Conservation (phyloP, 2,888 invertebrate species). For the Oxycera nigricornis region DNA sequence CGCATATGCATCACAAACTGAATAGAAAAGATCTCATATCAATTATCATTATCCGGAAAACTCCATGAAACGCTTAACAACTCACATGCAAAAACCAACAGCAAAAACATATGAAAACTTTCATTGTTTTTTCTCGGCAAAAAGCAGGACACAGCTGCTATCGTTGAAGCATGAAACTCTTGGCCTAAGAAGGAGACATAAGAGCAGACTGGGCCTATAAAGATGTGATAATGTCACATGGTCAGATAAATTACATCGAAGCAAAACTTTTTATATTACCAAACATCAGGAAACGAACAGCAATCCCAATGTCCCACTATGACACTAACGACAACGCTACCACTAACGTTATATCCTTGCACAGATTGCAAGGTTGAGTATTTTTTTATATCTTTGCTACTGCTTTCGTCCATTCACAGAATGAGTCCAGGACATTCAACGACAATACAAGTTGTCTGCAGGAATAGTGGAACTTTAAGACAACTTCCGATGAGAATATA, state of each 20-base stretch:
- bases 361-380: conserved; percentile 32
- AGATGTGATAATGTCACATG: conserved; percentile 48
- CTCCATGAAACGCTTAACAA: not conserved
- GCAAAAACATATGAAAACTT: conserved; percentile 6
- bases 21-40: no score
- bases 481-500: not conserved
- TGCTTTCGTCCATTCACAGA: not conserved
- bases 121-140: conserved; percentile 42
- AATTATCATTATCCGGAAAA: not conserved
- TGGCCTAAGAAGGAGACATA: not conserved
- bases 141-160: conserved; percentile 41
- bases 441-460: not conserved
- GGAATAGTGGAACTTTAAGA: not conserved
- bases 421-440: not conserved
- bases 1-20: no score
- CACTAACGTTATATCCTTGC: conserved; percentile 15
- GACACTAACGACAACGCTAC: not conserved
- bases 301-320: not conserved
- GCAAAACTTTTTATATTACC: conserved; percentile 46
- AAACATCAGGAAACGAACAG: conserved; percentile 27
- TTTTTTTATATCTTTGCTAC: conserved; percentile 6
- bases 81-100: not conserved
- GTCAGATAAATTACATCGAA: conserved; percentile 45
- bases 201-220: conserved; percentile 44
- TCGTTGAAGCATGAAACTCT: conserved; percentile 15